Evolutionary conservation across 2,888 invertebrate species (phyloP), one percentile per base, ranked within the genome.

Genomic region (Spicauda simplicius): DNA sequence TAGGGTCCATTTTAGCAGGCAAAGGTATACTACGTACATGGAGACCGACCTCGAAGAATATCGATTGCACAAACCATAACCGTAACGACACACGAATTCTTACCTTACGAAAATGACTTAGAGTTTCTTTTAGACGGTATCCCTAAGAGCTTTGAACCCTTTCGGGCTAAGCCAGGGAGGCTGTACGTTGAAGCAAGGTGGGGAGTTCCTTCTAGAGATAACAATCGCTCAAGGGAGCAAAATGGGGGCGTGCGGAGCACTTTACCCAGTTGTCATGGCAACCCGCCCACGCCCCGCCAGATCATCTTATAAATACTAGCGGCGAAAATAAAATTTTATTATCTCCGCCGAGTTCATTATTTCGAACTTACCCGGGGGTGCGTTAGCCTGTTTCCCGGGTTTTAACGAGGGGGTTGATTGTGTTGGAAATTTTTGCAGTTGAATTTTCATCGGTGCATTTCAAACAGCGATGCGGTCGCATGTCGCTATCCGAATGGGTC

Each of bases 301-400:
- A 91, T 91, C 84, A 91, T 81, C 83, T 84, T 84, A 87, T 83
- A 83, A 82, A 83, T 81, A 80, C 82, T 84, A 88, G 85, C 88
- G 81, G 86, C 80, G 84, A 87, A 87, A 91, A 91, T 90, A 89
- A 84, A 84, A 86, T 90, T 88, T 86, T 91, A 89, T 90, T 90
- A 90, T 88, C 82, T 82, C 79, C 78, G 74, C 74, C 75, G 83
- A 83, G 85, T 89, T 90, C 88, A 90, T 91, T 91, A 90, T 88
- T 87, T 78, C 78, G 79, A 78, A 86, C 81, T 86, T 82, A 82
- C 81, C 77, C 80, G 81, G 78, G 78, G 79, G 76, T 78, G 79
- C 78, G 76, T 68, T 74, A 62, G 72, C 73, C 71, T 73, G 77
- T 74, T 78, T 77, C 73, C 78, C 75, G 78, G 71, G 74, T 68